Evolutionary conservation across 2,797 vertebrate genomes (phyloP).

Genomic region (Sebastiscus albofasciatus): DNA sequence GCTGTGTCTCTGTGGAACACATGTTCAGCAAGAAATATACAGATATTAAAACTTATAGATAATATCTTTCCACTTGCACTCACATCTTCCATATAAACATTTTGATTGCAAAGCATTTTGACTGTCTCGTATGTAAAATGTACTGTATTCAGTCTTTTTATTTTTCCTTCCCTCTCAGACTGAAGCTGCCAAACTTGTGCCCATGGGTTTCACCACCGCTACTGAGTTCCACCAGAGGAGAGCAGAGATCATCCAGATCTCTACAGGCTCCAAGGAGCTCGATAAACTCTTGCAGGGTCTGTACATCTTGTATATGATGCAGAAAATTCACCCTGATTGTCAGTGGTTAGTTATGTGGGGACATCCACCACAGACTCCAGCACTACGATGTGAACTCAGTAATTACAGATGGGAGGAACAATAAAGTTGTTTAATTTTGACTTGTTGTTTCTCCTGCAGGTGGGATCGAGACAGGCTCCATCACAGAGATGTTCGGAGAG

Average conservation of each 20-base stretch:
- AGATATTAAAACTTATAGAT: neutral
- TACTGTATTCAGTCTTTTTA: neutral
- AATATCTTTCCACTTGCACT: neutral
- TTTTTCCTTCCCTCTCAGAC: constrained; percentile 70
- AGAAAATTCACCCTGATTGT: neutral
- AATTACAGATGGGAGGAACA: neutral
- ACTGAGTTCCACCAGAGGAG: constrained; percentile 97
- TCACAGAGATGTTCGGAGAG: constrained; percentile 98
- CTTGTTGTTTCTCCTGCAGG: constrained; percentile 76
- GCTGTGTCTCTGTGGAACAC: neutral
- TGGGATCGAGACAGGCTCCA: constrained; percentile 97
- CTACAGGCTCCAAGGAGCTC: constrained; percentile 96
- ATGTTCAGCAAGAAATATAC: neutral
- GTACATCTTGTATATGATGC: neutral
- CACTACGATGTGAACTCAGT: neutral
- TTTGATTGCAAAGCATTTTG: neutral
- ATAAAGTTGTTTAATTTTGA: neutral
- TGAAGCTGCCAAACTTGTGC: constrained; percentile 95
- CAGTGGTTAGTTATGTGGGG: neutral
- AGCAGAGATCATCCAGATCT: constrained; percentile 97
- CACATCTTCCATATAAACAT: too few relatives aligned
- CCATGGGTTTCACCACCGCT: constrained; percentile 98
- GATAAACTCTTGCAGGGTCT: constrained; percentile 96
- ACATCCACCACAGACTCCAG: too few relatives aligned
- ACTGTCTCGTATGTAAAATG: neutral